These are phyloP conservation scores for Limnothrissa miodon DNA, from an alignment of 2,113 vertebrate species.

Conservation along the genomic window DNA sequence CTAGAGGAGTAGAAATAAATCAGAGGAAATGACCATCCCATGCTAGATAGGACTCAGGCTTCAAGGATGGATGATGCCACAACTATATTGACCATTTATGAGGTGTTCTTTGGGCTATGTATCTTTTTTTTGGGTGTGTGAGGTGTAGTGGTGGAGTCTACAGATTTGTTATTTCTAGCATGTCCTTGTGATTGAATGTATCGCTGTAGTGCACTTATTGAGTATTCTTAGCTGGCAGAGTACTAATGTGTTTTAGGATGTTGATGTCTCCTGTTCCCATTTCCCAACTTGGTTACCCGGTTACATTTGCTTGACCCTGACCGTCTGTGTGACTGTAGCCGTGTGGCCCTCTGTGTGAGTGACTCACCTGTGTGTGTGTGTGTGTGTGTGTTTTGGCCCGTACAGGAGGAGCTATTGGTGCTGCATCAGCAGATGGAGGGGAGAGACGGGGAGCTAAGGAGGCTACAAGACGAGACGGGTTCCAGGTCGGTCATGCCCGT, in stretches of 20 bases:
- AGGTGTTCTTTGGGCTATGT: neutral
- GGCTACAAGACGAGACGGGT: slow-evolving; percentile 80
- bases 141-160: neutral
- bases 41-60: neutral
- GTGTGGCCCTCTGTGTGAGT: neutral
- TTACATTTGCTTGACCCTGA: neutral
- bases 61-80: neutral
- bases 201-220: neutral
- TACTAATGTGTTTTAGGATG: neutral
- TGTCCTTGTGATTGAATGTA: neutral
- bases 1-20: neutral
- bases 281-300: neutral
- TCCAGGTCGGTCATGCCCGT: slow-evolving; percentile 69
- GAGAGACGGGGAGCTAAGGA: slow-evolving; percentile 82
- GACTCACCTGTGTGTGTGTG: neutral
- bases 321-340: neutral
- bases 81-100: neutral
- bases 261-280: neutral
- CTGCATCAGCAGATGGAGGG: slow-evolving; percentile 87
- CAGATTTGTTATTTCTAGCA: neutral
- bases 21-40: neutral
- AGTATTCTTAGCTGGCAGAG: neutral
- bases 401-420: slow-evolving; percentile 84
- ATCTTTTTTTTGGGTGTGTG: neutral
- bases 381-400: slow-evolving; percentile 26